Conservation (phyloP, 1,140 invertebrate genomes). For the Sinella curviseta region DNA sequence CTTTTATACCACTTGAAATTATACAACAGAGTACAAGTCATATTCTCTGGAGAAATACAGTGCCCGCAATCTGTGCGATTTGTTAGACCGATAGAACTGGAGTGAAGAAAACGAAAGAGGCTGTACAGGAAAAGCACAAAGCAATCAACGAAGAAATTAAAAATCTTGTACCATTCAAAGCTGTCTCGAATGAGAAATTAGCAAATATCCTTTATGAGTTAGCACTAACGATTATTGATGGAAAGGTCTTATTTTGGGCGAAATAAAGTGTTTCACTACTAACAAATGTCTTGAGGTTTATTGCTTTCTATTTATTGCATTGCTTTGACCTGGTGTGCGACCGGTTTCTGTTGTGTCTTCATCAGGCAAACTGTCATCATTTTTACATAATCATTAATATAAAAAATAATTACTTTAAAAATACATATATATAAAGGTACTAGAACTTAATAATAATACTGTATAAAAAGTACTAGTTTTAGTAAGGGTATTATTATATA, state of each 20-base stretch:
- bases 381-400: too few species aligned
- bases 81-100: constrained; percentile 29
- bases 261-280: too few species aligned
- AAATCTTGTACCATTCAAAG: not conserved
- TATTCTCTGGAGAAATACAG: constrained; percentile 20
- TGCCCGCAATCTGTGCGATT: constrained; percentile 32
- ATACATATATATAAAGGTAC: too few species aligned
- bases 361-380: too few species aligned
- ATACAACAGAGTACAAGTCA: not conserved
- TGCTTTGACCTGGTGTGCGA: constrained; percentile 33
- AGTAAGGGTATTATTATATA: too few species aligned
- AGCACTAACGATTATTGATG: constrained; percentile 39
- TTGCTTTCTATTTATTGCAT: not conserved
- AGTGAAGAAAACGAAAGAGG: constrained; percentile 28
- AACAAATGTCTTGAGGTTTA: constrained; percentile 3
- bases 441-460: too few species aligned
- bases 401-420: too few species aligned
- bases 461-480: too few species aligned
- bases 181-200: not conserved
- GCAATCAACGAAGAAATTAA: constrained; percentile 8
- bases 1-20: constrained; percentile 13
- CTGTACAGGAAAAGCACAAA: not conserved
- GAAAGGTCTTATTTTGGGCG: constrained; percentile 37
- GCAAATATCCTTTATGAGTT: not conserved
- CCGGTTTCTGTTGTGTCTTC: too few species aligned